These are phyloP conservation scores for Olivierus martensii DNA, from an alignment of 1,140 invertebrate species.

Conservation along the genomic window DNA sequence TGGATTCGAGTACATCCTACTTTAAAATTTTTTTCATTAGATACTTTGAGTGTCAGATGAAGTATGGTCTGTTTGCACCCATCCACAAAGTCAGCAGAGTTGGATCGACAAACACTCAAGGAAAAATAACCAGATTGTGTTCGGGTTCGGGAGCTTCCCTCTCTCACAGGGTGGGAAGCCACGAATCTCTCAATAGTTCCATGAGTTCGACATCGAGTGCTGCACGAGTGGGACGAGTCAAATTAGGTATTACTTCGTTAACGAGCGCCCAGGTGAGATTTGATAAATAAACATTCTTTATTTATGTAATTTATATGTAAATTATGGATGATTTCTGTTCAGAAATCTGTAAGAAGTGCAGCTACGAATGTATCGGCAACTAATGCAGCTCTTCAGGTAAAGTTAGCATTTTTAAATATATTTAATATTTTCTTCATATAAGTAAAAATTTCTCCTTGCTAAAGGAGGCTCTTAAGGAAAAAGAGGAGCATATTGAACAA, in stretches of 20 bases:
- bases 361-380: no score
- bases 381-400: no score
- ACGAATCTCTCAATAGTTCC: constrained; percentile 67
- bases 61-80: constrained; percentile 86
- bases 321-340: no score
- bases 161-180: constrained; percentile 37
- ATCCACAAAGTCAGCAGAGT: constrained; percentile 56
- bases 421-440: no score
- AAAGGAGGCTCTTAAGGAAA: constrained; percentile 79
- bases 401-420: no score
- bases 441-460: no score
- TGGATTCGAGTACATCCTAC: not conserved
- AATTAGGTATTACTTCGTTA: constrained; percentile 39
- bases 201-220: constrained; percentile 57
- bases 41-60: constrained; percentile 84
- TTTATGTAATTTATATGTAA: no score
- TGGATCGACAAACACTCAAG: constrained; percentile 27
- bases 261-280: no score
- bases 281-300: no score
- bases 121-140: constrained; percentile 24
- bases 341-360: no score
- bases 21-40: constrained; percentile 33
- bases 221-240: constrained; percentile 44
- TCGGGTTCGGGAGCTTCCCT: constrained; percentile 37
- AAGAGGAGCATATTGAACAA: constrained; percentile 80